Evolutionary conservation across 1,140 invertebrate genomes (phyloP).

Genomic region (Trissolcus basalis): DNA sequence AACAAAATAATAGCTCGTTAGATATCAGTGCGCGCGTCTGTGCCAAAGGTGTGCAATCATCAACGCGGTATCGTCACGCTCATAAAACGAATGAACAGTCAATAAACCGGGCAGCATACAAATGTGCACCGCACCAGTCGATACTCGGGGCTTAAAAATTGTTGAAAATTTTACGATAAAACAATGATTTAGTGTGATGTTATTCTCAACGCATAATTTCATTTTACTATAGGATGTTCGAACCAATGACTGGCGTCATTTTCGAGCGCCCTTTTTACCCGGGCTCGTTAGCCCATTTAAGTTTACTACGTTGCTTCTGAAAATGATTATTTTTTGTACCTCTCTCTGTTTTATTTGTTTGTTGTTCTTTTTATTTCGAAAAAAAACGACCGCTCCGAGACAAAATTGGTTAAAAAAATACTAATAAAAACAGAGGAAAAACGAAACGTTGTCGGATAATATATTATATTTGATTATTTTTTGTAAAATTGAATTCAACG

Average conservation of each 20-base stretch:
- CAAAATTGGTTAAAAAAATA: no score
- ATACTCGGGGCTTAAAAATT: constrained; percentile 17
- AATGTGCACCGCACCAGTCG: constrained; percentile 11
- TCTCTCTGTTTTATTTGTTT: no score
- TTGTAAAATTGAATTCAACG: no score
- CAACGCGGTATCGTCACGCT: constrained; percentile 14
- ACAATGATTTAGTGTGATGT: constrained; percentile 5
- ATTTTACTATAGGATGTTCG: neutral
- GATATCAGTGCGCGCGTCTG: neutral
- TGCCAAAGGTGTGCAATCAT: constrained; percentile 14
- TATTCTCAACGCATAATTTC: neutral
- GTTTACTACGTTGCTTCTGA: no score
- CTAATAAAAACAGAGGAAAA: no score
- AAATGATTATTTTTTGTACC: no score
- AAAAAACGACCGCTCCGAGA: no score
- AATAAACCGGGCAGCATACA: constrained; percentile 35
- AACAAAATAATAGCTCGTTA: neutral
- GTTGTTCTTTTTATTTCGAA: no score
- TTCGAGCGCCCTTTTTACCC: no score
- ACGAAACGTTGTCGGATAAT: no score
- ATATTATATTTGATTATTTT: no score
- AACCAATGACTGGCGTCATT: neutral
- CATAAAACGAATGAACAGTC: constrained; percentile 36
- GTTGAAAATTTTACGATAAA: constrained; percentile 10
- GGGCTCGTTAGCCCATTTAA: no score